Conservation (phyloP, 1,140 invertebrate genomes). For the Lethrus apterus region DNA sequence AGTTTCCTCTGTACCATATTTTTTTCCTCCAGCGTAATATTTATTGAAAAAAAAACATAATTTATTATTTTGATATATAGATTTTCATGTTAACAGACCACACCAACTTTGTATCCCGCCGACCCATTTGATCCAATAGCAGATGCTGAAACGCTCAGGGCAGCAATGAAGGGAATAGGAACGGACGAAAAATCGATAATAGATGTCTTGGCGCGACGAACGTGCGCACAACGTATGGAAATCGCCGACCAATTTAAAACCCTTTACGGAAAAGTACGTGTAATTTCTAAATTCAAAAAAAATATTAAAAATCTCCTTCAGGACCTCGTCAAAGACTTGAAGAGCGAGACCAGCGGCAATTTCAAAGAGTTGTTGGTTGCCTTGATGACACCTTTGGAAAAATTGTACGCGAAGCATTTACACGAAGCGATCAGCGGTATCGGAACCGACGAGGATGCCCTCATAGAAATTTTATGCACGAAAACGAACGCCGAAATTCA, state of each 20-base stretch:
- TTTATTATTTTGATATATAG: too few relatives aligned
- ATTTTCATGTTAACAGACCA: too few relatives aligned
- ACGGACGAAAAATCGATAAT: constrained; percentile 78
- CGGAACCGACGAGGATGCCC: constrained; percentile 44
- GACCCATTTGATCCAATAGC: constrained; percentile 61
- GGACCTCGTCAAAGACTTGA: constrained; percentile 84
- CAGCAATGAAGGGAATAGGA: constrained; percentile 77
- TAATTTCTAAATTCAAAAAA: background rate
- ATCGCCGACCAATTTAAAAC: constrained; percentile 73
- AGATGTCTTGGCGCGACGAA: constrained; percentile 61
- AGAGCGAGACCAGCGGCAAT: constrained; percentile 83
- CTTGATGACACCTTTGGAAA: constrained; percentile 72
- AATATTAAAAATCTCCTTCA: constrained; percentile 38
- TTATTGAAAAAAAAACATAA: too few relatives aligned
- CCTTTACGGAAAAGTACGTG: constrained; percentile 68
- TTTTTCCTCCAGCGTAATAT: too few relatives aligned
- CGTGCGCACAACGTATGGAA: constrained; percentile 64
- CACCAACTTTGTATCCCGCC: constrained; percentile 56
- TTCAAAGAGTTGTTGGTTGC: constrained; percentile 82
- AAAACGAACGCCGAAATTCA: constrained; percentile 73
- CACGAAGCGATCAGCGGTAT: constrained; percentile 72
- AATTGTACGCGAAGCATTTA: constrained; percentile 76
- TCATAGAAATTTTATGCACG: constrained; percentile 82
- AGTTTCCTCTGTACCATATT: too few relatives aligned
- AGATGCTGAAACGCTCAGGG: constrained; percentile 68